phyloP scores from a whole-genome alignment of 2,113 vertebrate species.

The Calonectris borealis region DNA sequence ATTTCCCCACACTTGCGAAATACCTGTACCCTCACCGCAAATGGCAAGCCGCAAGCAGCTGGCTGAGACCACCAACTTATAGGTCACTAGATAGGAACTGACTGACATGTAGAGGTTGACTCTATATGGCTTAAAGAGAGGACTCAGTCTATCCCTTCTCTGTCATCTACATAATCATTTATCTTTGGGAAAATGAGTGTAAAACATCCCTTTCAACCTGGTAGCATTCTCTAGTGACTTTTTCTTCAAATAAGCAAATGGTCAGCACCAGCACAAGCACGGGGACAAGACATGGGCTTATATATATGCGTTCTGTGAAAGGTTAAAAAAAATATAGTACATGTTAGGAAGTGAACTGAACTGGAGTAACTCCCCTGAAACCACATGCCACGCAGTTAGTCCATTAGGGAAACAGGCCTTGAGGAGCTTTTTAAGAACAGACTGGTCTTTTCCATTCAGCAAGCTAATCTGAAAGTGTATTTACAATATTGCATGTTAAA shows the following conservation, averaged over 20 bases:
- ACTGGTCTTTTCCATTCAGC: background rate
- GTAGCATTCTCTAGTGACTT: background rate
- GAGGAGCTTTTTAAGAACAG: background rate
- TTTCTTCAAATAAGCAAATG: background rate
- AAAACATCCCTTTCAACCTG: background rate
- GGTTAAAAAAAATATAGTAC: background rate
- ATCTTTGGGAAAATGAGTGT: background rate
- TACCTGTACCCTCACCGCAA: background rate
- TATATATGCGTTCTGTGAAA: background rate
- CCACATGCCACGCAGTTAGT: background rate
- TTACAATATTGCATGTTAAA: background rate
- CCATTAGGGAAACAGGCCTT: background rate
- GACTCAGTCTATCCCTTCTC: background rate
- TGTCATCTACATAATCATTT: background rate
- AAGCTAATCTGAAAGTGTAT: background rate
- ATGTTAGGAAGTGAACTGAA: background rate
- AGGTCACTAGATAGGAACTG: background rate
- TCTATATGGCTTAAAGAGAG: background rate
- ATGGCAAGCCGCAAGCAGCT: background rate
- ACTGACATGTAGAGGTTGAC: background rate
- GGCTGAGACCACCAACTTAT: background rate
- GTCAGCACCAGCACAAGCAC: background rate
- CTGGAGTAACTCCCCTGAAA: background rate
- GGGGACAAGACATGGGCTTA: background rate
- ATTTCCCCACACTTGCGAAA: background rate